Evolutionary conservation across 2,888 invertebrate genomes (phyloP).

Genomic region (Meteorus cinctellus): DNA sequence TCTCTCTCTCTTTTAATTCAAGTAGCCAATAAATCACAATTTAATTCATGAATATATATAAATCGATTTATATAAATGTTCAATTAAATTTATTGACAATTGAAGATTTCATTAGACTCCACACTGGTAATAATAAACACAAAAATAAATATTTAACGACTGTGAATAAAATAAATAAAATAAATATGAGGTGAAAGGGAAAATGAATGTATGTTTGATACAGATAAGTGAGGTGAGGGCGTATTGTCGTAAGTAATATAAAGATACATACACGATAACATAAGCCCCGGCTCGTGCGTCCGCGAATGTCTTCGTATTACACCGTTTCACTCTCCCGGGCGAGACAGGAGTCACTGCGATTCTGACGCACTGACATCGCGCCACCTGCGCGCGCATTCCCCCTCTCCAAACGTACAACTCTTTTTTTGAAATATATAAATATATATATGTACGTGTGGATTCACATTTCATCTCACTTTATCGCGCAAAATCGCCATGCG

Average conservation of each 20-base stretch:
- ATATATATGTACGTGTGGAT: conserved; percentile 20
- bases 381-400: conserved; percentile 70
- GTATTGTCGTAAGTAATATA: conserved; percentile 23
- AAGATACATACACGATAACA: conserved; percentile 25
- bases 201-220: conserved; percentile 1
- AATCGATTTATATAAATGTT: too few species aligned
- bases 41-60: background rate
- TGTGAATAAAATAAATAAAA: background rate
- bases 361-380: conserved; percentile 72
- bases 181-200: background rate
- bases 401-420: background rate
- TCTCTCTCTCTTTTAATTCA: background rate
- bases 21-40: background rate
- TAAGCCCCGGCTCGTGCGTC: conserved; percentile 55
- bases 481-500: conserved; percentile 8
- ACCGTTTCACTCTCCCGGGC: conserved; percentile 57
- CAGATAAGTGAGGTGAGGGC: conserved; percentile 18
- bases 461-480: conserved; percentile 29
- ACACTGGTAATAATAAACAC: too few species aligned
- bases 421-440: conserved; percentile 28
- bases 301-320: conserved; percentile 50
- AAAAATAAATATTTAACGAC: too few species aligned
- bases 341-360: conserved; percentile 62
- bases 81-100: too few species aligned
- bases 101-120: too few species aligned